These are phyloP conservation scores for Cryptocephalus moraei DNA, from an alignment of 2,888 invertebrate genomes.

Conservation along the genomic window DNA sequence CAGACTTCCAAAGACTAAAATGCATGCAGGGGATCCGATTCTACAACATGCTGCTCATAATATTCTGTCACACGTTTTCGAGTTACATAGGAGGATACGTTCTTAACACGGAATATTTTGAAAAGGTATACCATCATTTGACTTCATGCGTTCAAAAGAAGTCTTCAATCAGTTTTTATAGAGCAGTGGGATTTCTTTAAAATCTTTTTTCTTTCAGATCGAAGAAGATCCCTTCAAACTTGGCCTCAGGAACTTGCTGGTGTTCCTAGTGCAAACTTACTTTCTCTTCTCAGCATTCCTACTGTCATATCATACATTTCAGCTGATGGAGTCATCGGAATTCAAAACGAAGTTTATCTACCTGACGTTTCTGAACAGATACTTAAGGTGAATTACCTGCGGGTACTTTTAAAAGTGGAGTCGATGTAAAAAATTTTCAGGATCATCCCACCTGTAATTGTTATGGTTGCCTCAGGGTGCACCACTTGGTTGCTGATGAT, in stretches of 20 bases:
- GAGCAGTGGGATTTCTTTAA: neutral
- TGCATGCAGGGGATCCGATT: conserved; percentile 21
- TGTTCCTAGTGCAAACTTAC: conserved; percentile 20
- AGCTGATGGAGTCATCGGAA: conserved; percentile 10
- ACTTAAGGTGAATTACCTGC: conserved; percentile 10
- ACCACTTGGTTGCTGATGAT: conserved; percentile 14
- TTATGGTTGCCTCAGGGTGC: conserved; percentile 13
- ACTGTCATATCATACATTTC: conserved; percentile 19
- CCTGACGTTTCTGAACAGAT: conserved; percentile 14
- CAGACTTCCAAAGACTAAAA: conserved; percentile 17
- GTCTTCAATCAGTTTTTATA: conserved; percentile 1
- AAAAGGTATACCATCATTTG: conserved; percentile 15
- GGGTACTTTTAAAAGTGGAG: neutral
- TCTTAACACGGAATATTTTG: conserved; percentile 13
- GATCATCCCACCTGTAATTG: conserved; percentile 15
- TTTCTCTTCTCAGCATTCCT: conserved; percentile 20
- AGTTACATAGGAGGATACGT: conserved; percentile 17
- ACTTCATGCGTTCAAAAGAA: no score
- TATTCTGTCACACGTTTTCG: conserved; percentile 17
- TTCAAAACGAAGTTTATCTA: conserved; percentile 6
- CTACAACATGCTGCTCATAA: conserved; percentile 18
- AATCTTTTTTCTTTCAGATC: no score
- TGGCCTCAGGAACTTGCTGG: conserved; percentile 11
- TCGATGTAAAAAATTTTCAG: conserved; percentile 8
- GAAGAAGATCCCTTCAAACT: neutral